A percentile compares a stretch with the other conserved stretches of the same genome.
Conservation (phyloP, 1,140 invertebrate genomes). For the Oncopodura yosiiana region DNA sequence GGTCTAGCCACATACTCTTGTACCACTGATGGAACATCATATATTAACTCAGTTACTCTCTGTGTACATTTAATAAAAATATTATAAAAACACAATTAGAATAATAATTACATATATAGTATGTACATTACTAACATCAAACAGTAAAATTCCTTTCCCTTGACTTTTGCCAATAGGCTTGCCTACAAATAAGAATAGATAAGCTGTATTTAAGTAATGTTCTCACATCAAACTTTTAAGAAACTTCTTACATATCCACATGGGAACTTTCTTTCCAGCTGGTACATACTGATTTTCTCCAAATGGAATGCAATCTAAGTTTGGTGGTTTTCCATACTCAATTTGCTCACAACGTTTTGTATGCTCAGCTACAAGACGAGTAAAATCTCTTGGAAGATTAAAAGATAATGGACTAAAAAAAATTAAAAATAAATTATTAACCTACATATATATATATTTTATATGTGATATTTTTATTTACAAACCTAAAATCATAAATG, state of each 20-base stretch:
- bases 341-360: conserved; percentile 39
- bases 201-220: too few relatives aligned
- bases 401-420: conserved; percentile 58
- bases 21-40: conserved; percentile 56
- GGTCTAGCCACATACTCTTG: conserved; percentile 79
- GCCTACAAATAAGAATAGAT: too few relatives aligned
- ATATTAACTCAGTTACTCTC: conserved; percentile 63
- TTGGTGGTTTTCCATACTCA: neutral
- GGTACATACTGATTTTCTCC: too few relatives aligned
- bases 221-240: too few relatives aligned
- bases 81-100: neutral
- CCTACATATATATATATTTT: neutral
- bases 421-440: neutral
- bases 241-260: too few relatives aligned
- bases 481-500: conserved; percentile 70
- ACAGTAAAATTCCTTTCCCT: conserved; percentile 70
- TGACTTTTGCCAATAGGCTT: conserved; percentile 76
- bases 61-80: conserved; percentile 40
- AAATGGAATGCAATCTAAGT: neutral
- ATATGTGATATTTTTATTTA: neutral
- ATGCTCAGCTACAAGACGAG: conserved; percentile 67
- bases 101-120: neutral
- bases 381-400: conserved; percentile 73
- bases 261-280: too few relatives aligned
- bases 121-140: conserved; percentile 60